Evolutionary conservation across 1,140 invertebrate species (phyloP).

Genomic region (Papilio helenus): DNA sequence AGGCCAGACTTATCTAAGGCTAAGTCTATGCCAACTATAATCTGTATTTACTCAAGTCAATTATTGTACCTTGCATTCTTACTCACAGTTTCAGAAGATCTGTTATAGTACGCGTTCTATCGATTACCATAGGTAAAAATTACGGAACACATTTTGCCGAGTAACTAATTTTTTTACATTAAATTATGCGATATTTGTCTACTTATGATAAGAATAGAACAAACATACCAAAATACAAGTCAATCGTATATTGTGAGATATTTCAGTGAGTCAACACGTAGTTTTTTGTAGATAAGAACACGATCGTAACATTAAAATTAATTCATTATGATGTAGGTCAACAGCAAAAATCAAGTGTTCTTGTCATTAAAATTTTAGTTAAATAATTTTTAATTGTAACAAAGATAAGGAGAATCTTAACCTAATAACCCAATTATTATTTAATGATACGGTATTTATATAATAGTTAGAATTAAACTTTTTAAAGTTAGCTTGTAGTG

Average conservation of each 20-base stretch:
- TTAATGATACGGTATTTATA: neutral
- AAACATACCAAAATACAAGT: neutral
- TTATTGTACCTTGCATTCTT: neutral
- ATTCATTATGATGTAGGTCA: neutral
- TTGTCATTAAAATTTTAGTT: neutral
- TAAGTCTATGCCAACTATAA: conserved; percentile 24
- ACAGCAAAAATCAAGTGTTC: neutral
- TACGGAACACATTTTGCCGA: neutral
- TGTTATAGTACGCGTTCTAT: neutral
- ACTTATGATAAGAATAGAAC: too few species aligned
- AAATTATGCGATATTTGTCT: too few species aligned
- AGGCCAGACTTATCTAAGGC: conserved; percentile 42
- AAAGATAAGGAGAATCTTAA: neutral
- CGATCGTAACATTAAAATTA: neutral
- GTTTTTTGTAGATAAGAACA: neutral
- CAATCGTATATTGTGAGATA: neutral
- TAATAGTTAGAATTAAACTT: neutral
- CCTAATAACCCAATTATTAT: conserved; percentile 2
- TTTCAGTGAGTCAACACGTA: neutral
- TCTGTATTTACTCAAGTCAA: conserved; percentile 8
- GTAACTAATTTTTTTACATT: too few species aligned
- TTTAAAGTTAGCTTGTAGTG: neutral
- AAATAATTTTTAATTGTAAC: conserved; percentile 2
- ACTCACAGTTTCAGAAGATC: neutral
- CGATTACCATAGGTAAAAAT: neutral